Conservation (phyloP, 2,113 vertebrate genomes). For the Noturus placidus region DNA sequence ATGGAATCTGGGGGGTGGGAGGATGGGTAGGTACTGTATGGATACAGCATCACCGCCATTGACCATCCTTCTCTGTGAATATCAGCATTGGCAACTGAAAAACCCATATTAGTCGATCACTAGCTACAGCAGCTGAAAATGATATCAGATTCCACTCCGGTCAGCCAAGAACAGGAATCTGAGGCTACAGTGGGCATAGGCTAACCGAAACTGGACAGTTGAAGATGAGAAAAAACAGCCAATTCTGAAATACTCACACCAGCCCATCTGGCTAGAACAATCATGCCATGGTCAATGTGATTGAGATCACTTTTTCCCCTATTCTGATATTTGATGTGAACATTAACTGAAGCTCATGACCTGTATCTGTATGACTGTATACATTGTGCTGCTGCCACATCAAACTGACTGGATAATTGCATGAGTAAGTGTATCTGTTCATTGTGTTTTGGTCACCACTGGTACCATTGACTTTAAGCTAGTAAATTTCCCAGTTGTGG, state of each 20-base stretch:
- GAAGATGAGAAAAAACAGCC: background rate
- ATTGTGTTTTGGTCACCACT: background rate
- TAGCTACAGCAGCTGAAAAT: background rate
- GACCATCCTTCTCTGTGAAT: background rate
- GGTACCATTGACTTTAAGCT: background rate
- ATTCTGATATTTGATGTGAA: background rate
- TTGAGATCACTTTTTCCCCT: background rate
- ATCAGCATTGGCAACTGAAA: background rate
- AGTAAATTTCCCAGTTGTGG: background rate
- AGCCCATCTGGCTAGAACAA: background rate
- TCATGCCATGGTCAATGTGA: background rate
- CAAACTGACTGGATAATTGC: background rate
- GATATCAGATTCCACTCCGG: background rate
- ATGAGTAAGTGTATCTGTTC: background rate
- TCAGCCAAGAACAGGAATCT: background rate
- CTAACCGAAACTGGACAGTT: background rate
- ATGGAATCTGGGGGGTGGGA: background rate
- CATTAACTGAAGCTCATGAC: background rate
- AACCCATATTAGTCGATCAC: background rate
- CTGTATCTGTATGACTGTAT: background rate
- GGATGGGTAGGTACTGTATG: too few relatives aligned
- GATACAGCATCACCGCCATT: background rate
- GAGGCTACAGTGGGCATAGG: background rate
- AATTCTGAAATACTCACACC: background rate
- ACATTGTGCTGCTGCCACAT: background rate